Percentiles rank a stretch among this genome's conserved stretches.
Conservation (phyloP, 2,113 vertebrate species). For the Alligator mississippiensis region DNA sequence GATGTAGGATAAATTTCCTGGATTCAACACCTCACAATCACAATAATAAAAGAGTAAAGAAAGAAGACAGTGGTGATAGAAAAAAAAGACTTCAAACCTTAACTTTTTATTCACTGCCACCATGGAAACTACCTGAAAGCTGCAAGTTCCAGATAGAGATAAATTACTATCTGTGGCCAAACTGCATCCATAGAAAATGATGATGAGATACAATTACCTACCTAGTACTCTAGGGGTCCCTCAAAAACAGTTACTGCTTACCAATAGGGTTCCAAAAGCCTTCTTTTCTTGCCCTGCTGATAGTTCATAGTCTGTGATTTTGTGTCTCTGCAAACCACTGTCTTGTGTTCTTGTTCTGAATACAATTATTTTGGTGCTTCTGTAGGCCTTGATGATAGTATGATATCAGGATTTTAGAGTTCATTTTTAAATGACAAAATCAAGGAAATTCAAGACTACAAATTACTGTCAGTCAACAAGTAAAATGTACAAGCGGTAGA, state of each 20-base stretch:
- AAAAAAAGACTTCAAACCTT: background rate
- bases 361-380: background rate
- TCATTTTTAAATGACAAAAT: background rate
- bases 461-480: background rate
- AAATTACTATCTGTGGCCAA: background rate
- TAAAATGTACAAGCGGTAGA: background rate
- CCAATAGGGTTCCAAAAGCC: rapidly evolving
- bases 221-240: rapidly evolving
- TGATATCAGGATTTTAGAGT: background rate
- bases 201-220: background rate
- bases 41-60: background rate
- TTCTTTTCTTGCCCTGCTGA: background rate
- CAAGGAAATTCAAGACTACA: background rate
- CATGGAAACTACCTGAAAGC: background rate
- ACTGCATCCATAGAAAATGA: background rate
- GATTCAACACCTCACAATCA: background rate
- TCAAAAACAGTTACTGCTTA: background rate
- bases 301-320: background rate
- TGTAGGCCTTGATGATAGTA: background rate
- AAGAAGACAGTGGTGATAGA: background rate
- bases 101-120: background rate
- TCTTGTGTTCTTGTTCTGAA: background rate
- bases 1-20: background rate
- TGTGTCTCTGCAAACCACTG: background rate
- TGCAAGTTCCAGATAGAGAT: background rate